A percentile compares a stretch with the other conserved stretches of the same genome.
Evolutionary conservation across 1,140 invertebrate species (phyloP).

Genomic region (Helicoverpa zea): DNA sequence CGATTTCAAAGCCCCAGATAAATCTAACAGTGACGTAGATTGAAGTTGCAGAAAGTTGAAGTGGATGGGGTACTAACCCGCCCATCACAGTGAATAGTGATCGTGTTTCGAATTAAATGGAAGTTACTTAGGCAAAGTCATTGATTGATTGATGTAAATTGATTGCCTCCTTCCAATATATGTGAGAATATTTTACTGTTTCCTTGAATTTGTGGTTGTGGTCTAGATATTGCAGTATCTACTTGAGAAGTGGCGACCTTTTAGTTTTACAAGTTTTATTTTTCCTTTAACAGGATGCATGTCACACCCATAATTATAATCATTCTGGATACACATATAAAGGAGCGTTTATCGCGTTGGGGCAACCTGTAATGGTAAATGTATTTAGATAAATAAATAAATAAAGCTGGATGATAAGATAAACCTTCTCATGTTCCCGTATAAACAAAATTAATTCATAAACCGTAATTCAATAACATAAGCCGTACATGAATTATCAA

Average conservation of each 20-base stretch:
- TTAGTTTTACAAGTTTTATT: background rate
- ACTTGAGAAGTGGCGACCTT: background rate
- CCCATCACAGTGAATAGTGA: conserved; percentile 56
- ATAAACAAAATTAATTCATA: no score
- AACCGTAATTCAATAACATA: no score
- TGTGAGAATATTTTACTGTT: conserved; percentile 46
- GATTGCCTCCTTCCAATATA: conserved; percentile 46
- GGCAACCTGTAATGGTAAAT: no score
- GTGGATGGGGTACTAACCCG: conserved; percentile 50
- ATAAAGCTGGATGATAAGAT: no score
- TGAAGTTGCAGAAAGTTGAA: conserved; percentile 52
- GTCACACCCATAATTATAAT: no score
- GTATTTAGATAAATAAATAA: no score
- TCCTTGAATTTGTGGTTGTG: conserved; percentile 1
- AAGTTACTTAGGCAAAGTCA: conserved; percentile 50
- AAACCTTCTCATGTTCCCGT: no score
- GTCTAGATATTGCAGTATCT: background rate
- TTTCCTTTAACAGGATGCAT: no score
- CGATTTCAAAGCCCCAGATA: conserved; percentile 27
- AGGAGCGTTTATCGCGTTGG: no score
- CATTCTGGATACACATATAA: no score
- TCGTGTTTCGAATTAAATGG: conserved; percentile 59
- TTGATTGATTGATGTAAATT: conserved; percentile 57
- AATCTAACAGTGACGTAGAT: conserved; percentile 56
- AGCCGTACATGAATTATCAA: no score